Base-by-base conservation (phyloP, 2,888 invertebrate species). In the Campoplex capitator region DNA sequence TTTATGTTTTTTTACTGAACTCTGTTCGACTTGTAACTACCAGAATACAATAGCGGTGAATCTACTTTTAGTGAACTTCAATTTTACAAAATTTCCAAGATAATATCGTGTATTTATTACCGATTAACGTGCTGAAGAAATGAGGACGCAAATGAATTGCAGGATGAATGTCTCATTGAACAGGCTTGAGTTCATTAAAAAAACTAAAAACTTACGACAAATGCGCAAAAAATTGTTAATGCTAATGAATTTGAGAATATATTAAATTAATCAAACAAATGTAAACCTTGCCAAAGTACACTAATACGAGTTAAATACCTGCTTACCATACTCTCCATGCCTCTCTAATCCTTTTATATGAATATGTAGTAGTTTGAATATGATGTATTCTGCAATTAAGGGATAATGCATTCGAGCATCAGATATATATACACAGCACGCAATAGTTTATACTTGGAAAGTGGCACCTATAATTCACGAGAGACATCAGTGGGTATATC, bases 401-500 rank as follows among this genome's bases (percentile, higher is more conserved):
- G 79, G 38, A 56, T 68, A 84, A 79, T 76, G 70, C 56, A 76
- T 56, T 56, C 78, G 74, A n/a, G 70, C 51, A n/a, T 23, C 23
- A 23, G 23, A 23, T 23, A 23, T 23, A 23, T 42, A 67, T 71
- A 82, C 42, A 70, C 71, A 76, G 38, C n/a, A 73, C 85, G 68
- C 32, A 71, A 67, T 62, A 73, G 74, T 79, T n/a, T 42, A 86
- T 79, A 82, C 51, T 75, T 83, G 70, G 83, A 76, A 86, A 84
- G 71, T 73, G 79, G 79, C 65, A 76, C 54, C 81, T 58, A 77
- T 84, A 84, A 76, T 81, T 86, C 80, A 86, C 81, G 68, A 38
- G 51, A 67, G 67, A 54, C 65, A 77, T 65, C 45, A 77, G 86
- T 86, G 83, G 80, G 73, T 56, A 73, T 84, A 77, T 86, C 84